Base-by-base conservation (phyloP, 2,888 invertebrate genomes). In the Ennomos fuscantarius region DNA sequence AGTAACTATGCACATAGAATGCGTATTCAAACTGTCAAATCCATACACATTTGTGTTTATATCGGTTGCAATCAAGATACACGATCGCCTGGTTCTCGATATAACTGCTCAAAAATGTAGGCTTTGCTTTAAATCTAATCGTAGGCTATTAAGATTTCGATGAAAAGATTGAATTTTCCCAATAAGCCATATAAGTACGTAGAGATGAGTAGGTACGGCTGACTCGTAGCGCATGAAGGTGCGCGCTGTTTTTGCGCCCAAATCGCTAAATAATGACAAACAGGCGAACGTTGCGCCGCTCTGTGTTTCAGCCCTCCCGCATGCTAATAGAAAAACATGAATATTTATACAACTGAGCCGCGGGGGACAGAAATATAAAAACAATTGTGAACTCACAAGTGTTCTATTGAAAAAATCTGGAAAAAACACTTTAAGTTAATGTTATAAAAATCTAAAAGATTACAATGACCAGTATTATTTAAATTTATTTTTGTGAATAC, bases 201-300 rank as follows among this genome's bases (percentile, higher is more conserved):
- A 37, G 57, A 58, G 49, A 62, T 57, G 56, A 50, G 52, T 63
- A 60, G 52, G 69, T 68, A 65, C 65, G 64, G 63, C 66, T 63
- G 67, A 65, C 2, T 50, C 68, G 69, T 36, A 24, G 49, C 44
- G 59, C 72, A 74, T 71, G 73, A 80, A 85, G 84, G 84, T 86
- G 83, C 74, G 77, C 74, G 71, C 69, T 69, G 86, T 87, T 90
- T 90, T 89, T 88, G 87, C 79, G 72, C 69, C 81, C 86, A 91
- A 90, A 91, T 90, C 81, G 79, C 81, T 80, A 89, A 82, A 90
- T 90, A 89, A 91, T 91, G 88, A 89, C 82, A 83, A 84, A 75
- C 83, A 83, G 84, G 75, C 83, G 82, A 77, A 76, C 79, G 78
- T 75, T 65, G 77, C 76, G 74, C 69, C 67, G 76, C 74, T 69